Evolutionary conservation across 2,888 invertebrate genomes (phyloP).

Genomic region (Caenorhabditis panamensis): DNA sequence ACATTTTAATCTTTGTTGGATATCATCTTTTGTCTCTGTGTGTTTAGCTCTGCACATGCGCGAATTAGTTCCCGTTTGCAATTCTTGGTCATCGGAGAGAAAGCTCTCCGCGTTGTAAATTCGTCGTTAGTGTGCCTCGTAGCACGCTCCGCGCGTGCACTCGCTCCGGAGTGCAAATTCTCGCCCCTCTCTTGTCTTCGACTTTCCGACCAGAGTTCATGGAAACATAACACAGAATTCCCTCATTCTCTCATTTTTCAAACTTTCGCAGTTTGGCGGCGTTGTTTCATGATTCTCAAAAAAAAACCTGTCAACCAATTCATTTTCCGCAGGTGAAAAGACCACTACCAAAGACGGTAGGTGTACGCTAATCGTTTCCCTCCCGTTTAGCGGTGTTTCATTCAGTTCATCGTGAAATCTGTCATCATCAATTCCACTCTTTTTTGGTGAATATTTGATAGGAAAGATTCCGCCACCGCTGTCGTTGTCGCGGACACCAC

Average conservation of each 20-base stretch:
- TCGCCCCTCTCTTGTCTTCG: slow-evolving; percentile 13
- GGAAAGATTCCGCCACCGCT: slow-evolving; percentile 6
- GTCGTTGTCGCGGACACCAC: not conserved
- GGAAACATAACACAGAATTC: slow-evolving; percentile 39
- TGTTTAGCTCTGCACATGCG: slow-evolving; percentile 18
- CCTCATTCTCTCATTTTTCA: not conserved
- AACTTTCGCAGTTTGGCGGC: too few species aligned
- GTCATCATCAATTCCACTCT: slow-evolving; percentile 44
- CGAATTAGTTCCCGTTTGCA: slow-evolving; percentile 19
- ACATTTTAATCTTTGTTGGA: not conserved
- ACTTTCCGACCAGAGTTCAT: slow-evolving; percentile 37
- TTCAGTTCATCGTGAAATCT: slow-evolving; percentile 40
- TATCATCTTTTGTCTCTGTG: slow-evolving; percentile 3
- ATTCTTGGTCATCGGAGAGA: slow-evolving; percentile 26
- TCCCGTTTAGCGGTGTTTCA: not conserved
- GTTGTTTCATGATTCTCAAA: not conserved
- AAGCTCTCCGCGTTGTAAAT: slow-evolving; percentile 7
- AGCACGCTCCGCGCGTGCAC: slow-evolving; percentile 35
- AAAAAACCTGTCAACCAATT: slow-evolving; percentile 26
- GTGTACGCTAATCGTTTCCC: slow-evolving; percentile 36
- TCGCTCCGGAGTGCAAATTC: slow-evolving; percentile 45
- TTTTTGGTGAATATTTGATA: slow-evolving; percentile 41
- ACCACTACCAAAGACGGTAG: slow-evolving; percentile 3
- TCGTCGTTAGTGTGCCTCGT: slow-evolving; percentile 21
- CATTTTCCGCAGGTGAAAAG: slow-evolving; percentile 7